Conservation (phyloP, 1,140 invertebrate genomes). For the Branchinecta lynchi region DNA sequence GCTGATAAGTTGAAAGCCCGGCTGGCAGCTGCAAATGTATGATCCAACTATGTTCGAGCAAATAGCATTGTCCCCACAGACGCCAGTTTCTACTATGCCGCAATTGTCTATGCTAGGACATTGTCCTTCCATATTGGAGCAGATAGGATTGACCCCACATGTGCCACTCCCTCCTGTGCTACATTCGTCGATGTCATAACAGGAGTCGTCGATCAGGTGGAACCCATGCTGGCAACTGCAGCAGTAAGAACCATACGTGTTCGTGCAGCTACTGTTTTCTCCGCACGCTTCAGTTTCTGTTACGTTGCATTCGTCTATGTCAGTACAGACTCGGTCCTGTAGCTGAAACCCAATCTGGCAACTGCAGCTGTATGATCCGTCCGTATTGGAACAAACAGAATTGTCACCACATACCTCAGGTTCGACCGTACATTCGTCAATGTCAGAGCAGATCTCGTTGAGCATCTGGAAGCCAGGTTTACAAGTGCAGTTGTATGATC, state of each 20-base stretch:
- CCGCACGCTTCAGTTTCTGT: not conserved
- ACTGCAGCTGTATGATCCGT: slow-evolving; percentile 62
- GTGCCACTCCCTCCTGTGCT: too few species aligned
- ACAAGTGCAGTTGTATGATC: slow-evolving; percentile 45
- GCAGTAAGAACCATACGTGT: slow-evolving; percentile 28
- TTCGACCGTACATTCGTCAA: slow-evolving; percentile 50
- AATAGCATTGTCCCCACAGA: slow-evolving; percentile 61
- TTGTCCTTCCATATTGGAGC: slow-evolving; percentile 28
- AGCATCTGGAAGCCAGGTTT: slow-evolving; percentile 45
- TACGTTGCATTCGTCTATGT: slow-evolving; percentile 29
- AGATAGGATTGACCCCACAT: slow-evolving; percentile 15
- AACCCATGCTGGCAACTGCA: slow-evolving; percentile 58
- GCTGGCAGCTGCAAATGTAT: slow-evolving; percentile 46
- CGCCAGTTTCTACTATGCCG: too few species aligned
- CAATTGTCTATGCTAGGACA: slow-evolving; percentile 28
- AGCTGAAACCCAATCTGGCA: slow-evolving; percentile 55
- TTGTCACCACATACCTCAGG: slow-evolving; percentile 37
- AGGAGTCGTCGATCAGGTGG: slow-evolving; percentile 44
- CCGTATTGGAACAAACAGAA: slow-evolving; percentile 57
- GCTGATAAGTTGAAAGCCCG: slow-evolving; percentile 11
- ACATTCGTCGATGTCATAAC: slow-evolving; percentile 28
- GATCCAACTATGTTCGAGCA: slow-evolving; percentile 51
- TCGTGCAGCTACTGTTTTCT: slow-evolving; percentile 29
- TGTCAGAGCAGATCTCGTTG: slow-evolving; percentile 42
- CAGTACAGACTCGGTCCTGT: slow-evolving; percentile 30